Conservation (phyloP, 2,888 invertebrate genomes). For the Phanerotoma sp. region DNA sequence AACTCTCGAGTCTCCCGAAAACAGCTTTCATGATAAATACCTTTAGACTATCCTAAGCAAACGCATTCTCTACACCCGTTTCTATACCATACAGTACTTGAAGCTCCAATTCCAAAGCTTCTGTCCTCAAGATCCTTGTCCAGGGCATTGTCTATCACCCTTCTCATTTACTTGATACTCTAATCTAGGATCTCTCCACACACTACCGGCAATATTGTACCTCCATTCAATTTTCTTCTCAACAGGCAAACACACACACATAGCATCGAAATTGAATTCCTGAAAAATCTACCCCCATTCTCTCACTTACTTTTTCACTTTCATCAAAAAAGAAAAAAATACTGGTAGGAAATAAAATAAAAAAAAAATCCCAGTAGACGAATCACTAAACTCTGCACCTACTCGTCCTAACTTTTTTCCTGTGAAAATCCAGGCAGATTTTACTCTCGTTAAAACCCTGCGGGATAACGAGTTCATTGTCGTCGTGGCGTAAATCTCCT, state of each 20-base stretch:
- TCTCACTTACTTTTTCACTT: not conserved
- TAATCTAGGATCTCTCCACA: not conserved
- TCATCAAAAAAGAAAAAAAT: not conserved
- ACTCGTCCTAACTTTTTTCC: not conserved
- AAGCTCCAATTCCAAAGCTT: not conserved
- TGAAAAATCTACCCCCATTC: not conserved
- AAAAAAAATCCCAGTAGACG: not conserved
- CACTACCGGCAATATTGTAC: not conserved
- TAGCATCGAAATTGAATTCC: not conserved
- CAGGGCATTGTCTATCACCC: not conserved
- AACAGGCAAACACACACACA: not conserved
- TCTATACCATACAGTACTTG: not conserved
- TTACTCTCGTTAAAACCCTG: slow-evolving; percentile 15
- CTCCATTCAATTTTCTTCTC: not conserved
- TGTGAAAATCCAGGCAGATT: slow-evolving; percentile 2
- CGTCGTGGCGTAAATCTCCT: slow-evolving; percentile 41
- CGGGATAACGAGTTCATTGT: slow-evolving; percentile 46
- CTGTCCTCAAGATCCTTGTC: not conserved
- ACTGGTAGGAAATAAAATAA: too few species aligned
- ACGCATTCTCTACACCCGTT: not conserved
- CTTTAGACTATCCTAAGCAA: not conserved
- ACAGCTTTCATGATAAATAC: slow-evolving; percentile 4
- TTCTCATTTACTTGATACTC: not conserved
- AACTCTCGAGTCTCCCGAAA: not conserved
- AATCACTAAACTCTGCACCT: slow-evolving; percentile 6